These are phyloP conservation scores for Tubulanus polymorphus DNA, from an alignment of 2,888 invertebrate genomes.

Conservation along the genomic window DNA sequence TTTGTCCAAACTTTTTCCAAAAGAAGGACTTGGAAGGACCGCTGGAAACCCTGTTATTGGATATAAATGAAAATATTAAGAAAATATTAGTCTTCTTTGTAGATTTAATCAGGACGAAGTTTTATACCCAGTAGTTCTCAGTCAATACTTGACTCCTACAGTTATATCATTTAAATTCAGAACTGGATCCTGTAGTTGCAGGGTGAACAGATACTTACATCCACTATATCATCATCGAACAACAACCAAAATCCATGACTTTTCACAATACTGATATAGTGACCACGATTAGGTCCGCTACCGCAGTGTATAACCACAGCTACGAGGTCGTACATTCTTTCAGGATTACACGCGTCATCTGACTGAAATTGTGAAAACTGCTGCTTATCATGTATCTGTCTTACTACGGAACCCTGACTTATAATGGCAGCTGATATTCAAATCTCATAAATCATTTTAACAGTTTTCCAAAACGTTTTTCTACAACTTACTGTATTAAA, in stretches of 20 bases:
- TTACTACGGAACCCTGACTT: too few relatives aligned
- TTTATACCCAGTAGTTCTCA: too few relatives aligned
- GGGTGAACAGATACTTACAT: constrained; percentile 69
- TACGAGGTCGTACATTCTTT: constrained; percentile 95
- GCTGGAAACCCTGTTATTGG: too few relatives aligned
- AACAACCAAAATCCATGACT: constrained; percentile 98
- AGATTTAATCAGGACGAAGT: too few relatives aligned
- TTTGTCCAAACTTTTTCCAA: too few relatives aligned
- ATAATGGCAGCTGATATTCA: too few relatives aligned
- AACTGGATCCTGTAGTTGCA: neutral
- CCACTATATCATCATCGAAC: constrained; percentile 99
- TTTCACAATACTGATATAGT: constrained; percentile 99
- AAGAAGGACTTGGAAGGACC: too few relatives aligned
- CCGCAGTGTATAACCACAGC: constrained; percentile 99
- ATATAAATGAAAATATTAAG: too few relatives aligned
- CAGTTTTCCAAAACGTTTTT: constrained; percentile 4
- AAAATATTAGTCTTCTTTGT: too few relatives aligned
- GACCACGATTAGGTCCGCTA: constrained; percentile 97
- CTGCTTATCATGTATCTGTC: too few relatives aligned
- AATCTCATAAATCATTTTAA: neutral
- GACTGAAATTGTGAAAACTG: constrained; percentile 67
- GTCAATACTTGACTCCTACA: too few relatives aligned
- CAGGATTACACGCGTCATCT: constrained; percentile 97
- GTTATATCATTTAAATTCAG: neutral
- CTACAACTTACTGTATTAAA: constrained; percentile 85